phyloP scores from a whole-genome alignment of 2,888 invertebrate genomes.

The Catocala fraxini region DNA sequence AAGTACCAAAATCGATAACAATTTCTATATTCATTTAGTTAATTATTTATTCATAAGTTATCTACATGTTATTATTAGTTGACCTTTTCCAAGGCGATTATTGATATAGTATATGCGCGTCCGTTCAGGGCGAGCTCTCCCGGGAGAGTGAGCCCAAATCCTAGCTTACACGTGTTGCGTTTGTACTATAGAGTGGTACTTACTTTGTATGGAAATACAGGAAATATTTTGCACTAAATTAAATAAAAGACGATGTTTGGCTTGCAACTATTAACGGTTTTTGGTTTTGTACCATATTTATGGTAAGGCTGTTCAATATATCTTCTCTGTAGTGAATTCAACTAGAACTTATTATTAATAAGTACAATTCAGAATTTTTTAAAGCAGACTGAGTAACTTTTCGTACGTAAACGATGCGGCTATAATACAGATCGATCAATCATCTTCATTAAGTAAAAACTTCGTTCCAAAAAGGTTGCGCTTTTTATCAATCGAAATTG shows the following conservation, averaged over 20 bases:
- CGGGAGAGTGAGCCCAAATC: not conserved
- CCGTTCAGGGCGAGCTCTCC: not conserved
- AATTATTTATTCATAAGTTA: no score
- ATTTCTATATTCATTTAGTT: no score
- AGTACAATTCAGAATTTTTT: not conserved
- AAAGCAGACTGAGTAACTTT: not conserved
- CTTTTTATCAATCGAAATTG: constrained; percentile 3
- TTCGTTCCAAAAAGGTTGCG: not conserved
- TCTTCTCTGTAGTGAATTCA: no score
- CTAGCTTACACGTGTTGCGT: constrained; percentile 1
- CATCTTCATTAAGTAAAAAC: constrained; percentile 1
- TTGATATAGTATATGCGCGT: not conserved
- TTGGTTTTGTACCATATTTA: no score
- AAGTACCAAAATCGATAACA: no score
- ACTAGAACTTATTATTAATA: no score
- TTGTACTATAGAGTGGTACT: not conserved
- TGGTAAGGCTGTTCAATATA: no score
- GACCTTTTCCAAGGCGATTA: not conserved
- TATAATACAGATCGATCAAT: constrained; percentile 4
- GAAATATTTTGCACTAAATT: no score
- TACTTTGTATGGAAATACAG: no score
- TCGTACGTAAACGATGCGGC: not conserved
- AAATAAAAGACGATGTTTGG: no score
- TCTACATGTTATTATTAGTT: no score
- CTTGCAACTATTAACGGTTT: no score